Evolutionary conservation across 2,888 invertebrate genomes (phyloP).

Genomic region (Ephialtes manifestator): DNA sequence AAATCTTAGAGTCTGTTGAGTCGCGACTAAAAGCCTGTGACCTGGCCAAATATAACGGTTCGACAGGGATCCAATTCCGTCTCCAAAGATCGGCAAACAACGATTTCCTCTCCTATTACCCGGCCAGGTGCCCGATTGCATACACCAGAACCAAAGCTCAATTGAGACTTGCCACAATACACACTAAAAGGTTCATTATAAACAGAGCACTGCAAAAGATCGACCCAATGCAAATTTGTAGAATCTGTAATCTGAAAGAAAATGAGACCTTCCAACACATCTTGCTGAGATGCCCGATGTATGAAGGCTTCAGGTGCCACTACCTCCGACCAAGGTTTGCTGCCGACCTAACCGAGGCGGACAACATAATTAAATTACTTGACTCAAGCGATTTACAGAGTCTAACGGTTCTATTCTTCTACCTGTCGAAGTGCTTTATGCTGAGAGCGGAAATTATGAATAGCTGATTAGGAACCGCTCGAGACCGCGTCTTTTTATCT

Average conservation of each 20-base stretch:
- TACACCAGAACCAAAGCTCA: constrained; percentile 7
- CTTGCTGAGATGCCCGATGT: neutral
- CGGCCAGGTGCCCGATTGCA: constrained; percentile 9
- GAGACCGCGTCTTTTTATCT: too few species aligned
- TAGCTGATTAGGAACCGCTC: neutral
- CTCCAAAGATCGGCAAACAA: neutral
- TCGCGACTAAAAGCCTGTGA: neutral
- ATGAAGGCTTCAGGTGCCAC: neutral
- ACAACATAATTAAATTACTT: neutral
- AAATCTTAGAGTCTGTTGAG: neutral
- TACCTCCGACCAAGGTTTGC: neutral
- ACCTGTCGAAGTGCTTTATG: neutral
- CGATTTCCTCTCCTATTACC: constrained; percentile 16
- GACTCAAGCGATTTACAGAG: neutral
- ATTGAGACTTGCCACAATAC: neutral
- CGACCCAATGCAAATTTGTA: neutral
- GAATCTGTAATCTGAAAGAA: neutral
- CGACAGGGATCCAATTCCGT: neutral
- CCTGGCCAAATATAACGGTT: neutral
- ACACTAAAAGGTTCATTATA: neutral
- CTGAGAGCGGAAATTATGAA: neutral
- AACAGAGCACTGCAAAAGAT: neutral
- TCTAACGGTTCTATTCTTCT: neutral
- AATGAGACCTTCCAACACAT: neutral
- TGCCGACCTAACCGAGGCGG: neutral